phyloP scores from a whole-genome alignment of 2,888 invertebrate genomes.

The Blomia tropicalis region DNA sequence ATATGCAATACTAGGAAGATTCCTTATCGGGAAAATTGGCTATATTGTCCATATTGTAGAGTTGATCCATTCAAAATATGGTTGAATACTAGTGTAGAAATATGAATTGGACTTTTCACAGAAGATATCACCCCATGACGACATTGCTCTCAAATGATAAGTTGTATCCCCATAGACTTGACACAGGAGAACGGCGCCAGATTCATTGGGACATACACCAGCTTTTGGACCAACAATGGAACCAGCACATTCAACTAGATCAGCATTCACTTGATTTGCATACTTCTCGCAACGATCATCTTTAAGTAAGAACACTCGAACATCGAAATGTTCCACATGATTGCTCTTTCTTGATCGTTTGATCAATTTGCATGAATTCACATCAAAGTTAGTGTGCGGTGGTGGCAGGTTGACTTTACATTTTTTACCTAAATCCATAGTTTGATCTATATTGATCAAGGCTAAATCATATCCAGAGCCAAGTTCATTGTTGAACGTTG shows the following conservation, averaged over 20 bases:
- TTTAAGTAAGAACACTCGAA: background rate
- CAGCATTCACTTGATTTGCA: background rate
- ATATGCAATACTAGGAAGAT: too few relatives aligned
- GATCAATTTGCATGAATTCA: background rate
- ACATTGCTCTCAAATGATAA: background rate
- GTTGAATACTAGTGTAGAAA: background rate
- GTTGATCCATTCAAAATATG: background rate
- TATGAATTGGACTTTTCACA: background rate
- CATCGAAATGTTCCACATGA: background rate
- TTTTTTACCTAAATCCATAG: background rate
- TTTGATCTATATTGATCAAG: conserved; percentile 4
- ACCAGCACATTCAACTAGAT: conserved; percentile 4
- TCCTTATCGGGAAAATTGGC: too few relatives aligned
- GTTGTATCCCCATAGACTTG: background rate
- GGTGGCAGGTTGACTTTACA: background rate
- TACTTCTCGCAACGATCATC: background rate
- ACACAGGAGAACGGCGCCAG: conserved; percentile 3
- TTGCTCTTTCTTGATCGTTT: background rate
- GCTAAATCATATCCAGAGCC: conserved; percentile 20
- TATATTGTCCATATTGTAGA: background rate
- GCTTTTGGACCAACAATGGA: background rate
- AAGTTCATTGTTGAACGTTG: conserved; percentile 8
- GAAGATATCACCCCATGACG: conserved; percentile 2
- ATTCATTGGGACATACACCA: background rate
- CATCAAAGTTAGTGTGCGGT: background rate